Evolutionary conservation across 2,888 invertebrate genomes (phyloP).

Genomic region (Chalcosyrphus nemorum): DNA sequence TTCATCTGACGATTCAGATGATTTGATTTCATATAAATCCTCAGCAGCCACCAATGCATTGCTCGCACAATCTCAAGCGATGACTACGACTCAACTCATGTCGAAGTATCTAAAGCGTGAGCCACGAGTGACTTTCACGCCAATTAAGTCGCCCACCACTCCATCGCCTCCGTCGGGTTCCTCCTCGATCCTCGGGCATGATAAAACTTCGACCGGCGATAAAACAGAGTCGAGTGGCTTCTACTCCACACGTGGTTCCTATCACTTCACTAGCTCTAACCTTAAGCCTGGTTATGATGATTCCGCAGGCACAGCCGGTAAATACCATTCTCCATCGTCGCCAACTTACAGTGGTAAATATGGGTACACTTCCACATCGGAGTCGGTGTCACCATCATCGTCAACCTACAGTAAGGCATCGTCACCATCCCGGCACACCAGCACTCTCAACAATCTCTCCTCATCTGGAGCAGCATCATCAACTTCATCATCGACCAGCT

Average conservation of each 20-base stretch:
- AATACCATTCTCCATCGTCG: slow-evolving; percentile 75
- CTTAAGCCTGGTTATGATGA: slow-evolving; percentile 74
- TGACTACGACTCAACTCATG: slow-evolving; percentile 81
- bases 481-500: slow-evolving; percentile 77
- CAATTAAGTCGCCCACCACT: slow-evolving; percentile 80
- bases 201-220: slow-evolving; percentile 74
- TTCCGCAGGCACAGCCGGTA: slow-evolving; percentile 77
- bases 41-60: slow-evolving; percentile 80
- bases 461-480: slow-evolving; percentile 75
- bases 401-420: slow-evolving; percentile 66
- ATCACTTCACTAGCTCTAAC: slow-evolving; percentile 77
- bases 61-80: slow-evolving; percentile 81
- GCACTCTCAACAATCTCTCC: slow-evolving; percentile 66
- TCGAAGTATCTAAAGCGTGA: slow-evolving; percentile 81
- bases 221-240: slow-evolving; percentile 74
- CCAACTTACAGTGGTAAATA: slow-evolving; percentile 74
- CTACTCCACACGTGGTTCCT: slow-evolving; percentile 78
- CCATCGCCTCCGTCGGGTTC: slow-evolving; percentile 79
- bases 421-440: slow-evolving; percentile 61
- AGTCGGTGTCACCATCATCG: slow-evolving; percentile 60
- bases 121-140: slow-evolving; percentile 80
- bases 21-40: slow-evolving; percentile 80
- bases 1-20: slow-evolving; percentile 80
- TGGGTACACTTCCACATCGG: slow-evolving; percentile 74
- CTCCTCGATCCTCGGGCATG: slow-evolving; percentile 29